These are phyloP conservation scores for Neodontobutis hainanensis DNA, from an alignment of 2,113 vertebrate genomes.

Conservation along the genomic window DNA sequence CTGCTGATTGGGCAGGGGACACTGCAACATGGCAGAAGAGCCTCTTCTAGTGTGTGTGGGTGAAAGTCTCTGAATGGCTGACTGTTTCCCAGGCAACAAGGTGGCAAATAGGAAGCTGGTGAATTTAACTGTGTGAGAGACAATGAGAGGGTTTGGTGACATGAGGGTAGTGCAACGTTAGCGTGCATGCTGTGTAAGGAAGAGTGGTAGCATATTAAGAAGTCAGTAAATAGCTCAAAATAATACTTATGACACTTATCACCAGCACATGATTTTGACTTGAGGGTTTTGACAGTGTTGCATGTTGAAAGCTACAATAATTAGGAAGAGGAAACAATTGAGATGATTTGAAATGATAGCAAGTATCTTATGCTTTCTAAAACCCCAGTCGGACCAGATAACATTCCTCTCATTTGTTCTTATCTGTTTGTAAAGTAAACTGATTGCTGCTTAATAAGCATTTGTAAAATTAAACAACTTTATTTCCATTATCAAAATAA, in stretches of 20 bases:
- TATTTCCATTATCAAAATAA: background rate
- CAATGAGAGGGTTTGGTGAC: background rate
- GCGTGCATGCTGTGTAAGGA: background rate
- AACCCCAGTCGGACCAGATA: too few relatives aligned
- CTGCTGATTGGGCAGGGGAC: background rate
- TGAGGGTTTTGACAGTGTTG: too few relatives aligned
- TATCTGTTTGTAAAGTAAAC: background rate
- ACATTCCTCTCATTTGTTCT: background rate
- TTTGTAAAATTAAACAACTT: background rate
- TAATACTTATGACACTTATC: too few relatives aligned
- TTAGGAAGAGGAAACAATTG: too few relatives aligned
- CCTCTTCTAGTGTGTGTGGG: slow-evolving; percentile 32
- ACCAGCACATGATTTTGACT: too few relatives aligned
- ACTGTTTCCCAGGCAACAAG: slow-evolving; percentile 59
- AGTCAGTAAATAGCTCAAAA: too few relatives aligned
- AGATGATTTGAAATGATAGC: too few relatives aligned
- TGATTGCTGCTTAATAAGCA: background rate
- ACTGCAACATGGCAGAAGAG: slow-evolving; percentile 13
- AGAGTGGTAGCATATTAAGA: too few relatives aligned
- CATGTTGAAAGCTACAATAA: too few relatives aligned
- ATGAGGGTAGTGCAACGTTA: slow-evolving; percentile 1
- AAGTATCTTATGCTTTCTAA: too few relatives aligned
- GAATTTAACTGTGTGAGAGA: background rate
- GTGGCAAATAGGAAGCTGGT: slow-evolving; percentile 22
- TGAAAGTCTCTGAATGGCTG: slow-evolving; percentile 36